Conservation (phyloP, 2,888 invertebrate species). For the Rhagonycha lutea region DNA sequence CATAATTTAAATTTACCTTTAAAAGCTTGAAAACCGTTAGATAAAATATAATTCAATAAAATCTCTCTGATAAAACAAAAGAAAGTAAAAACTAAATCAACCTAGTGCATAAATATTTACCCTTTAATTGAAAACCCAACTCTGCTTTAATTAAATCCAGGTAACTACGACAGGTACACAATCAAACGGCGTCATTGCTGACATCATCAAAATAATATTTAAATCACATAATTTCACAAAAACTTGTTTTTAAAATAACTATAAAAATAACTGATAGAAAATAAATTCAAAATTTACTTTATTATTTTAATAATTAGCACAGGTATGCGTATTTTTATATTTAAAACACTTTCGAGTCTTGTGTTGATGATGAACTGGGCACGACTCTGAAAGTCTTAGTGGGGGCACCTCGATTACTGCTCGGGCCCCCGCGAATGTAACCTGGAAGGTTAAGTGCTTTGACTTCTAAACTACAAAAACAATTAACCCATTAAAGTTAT, state of each 20-base stretch:
- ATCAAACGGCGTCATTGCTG: slow-evolving; percentile 30
- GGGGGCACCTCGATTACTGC: slow-evolving; percentile 25
- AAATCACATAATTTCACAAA: background rate
- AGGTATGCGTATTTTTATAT: background rate
- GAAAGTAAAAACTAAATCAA: background rate
- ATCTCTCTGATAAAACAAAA: background rate
- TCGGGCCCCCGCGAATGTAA: slow-evolving; percentile 32
- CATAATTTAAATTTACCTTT: slow-evolving; percentile 20
- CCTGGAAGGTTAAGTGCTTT: slow-evolving; percentile 32
- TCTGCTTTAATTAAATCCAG: slow-evolving; percentile 18
- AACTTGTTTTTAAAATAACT: background rate
- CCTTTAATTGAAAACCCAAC: background rate
- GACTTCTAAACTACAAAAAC: slow-evolving; percentile 16
- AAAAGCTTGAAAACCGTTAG: background rate
- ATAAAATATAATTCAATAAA: background rate
- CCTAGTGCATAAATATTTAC: slow-evolving; percentile 14
- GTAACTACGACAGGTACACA: slow-evolving; percentile 28
- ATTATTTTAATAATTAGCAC: background rate
- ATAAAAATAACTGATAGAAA: background rate
- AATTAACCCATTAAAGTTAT: slow-evolving; percentile 9
- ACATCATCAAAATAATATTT: slow-evolving; percentile 26
- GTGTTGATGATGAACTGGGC: slow-evolving; percentile 25
- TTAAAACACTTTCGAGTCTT: background rate
- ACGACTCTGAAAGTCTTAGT: slow-evolving; percentile 22
- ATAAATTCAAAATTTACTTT: background rate